Base-by-base conservation (phyloP, 2,113 vertebrate species). In the Megalops atlanticus region DNA sequence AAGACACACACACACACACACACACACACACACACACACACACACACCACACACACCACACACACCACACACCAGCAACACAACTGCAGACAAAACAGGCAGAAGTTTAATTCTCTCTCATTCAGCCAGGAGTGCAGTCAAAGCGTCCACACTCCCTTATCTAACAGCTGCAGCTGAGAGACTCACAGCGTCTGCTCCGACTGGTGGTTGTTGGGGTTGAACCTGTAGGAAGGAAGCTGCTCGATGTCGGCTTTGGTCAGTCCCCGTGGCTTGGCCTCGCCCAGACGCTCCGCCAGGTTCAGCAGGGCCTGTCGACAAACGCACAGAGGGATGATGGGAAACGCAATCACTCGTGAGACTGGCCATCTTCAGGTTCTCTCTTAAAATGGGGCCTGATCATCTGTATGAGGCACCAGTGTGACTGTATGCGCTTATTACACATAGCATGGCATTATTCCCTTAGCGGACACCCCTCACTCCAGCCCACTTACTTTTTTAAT, bases 111-210 rank as follows among this genome's bases (percentile, higher is more conserved):
- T n/a, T n/a, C n/a, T n/a, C n/a, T n/a, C n/a, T n/a, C n/a, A n/a
- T n/a, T n/a, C n/a, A n/a, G n/a, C n/a, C n/a, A n/a, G n/a, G n/a
- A n/a, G n/a, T n/a, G n/a, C n/a, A n/a, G n/a, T n/a, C n/a, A n/a
- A n/a, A n/a, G n/a, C n/a, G n/a, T n/a, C n/a, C n/a, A n/a, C n/a
- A n/a, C n/a, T n/a, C n/a, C n/a, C n/a, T n/a, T n/a, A n/a, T n/a
- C n/a, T n/a, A n/a, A n/a, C n/a, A n/a, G 21, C 24, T 69, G 73
- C 71, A 41, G 58, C 45, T 11, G 7, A 0, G 64, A 95, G 64
- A 95, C 97, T 96, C 89, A 99, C 98, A 99, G 87, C 11, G 97
- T 99, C 92, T 99, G 98, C 82, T 99, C 97, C 84, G 97, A 99
- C 81, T 98, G 97, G 90, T 97, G 98, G 92, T 97, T 99, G 91